Percentiles rank a stretch among this genome's conserved stretches.
These are phyloP conservation scores for Callithrix jacchus DNA, from an alignment of 2,113 vertebrate genomes.

Conservation along the genomic window DNA sequence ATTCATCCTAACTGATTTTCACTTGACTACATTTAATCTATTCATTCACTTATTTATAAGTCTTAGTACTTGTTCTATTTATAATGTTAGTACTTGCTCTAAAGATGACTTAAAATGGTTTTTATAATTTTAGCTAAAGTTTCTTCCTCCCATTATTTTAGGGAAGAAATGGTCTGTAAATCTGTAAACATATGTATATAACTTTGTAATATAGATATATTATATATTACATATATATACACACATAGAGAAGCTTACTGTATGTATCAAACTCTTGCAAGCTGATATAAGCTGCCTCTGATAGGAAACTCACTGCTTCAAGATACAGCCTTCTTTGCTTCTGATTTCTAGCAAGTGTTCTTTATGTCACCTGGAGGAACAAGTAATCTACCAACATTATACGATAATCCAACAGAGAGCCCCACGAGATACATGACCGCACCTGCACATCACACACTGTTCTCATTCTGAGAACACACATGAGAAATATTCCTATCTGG, in stretches of 20 bases:
- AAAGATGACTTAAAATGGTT: not conserved
- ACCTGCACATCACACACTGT: not conserved
- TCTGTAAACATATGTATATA: not conserved
- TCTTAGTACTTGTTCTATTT: not conserved
- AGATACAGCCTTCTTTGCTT: not conserved
- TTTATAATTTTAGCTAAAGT: not conserved
- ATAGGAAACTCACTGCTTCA: not conserved
- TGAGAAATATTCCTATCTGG: not conserved
- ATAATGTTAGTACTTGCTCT: not conserved
- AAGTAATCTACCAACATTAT: not conserved
- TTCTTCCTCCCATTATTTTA: not conserved
- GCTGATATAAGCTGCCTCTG: not conserved
- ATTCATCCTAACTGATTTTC: conserved; percentile 7
- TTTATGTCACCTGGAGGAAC: not conserved
- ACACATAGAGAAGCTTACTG: not conserved
- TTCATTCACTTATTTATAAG: not conserved
- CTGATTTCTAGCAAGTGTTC: not conserved
- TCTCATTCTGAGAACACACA: not conserved
- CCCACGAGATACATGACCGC: not conserved
- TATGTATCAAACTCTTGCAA: not conserved
- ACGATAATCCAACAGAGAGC: not conserved
- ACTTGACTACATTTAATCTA: not conserved
- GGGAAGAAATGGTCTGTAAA: not conserved
- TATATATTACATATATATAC: not conserved
- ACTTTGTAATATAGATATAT: not conserved